Percentiles rank a stretch among this genome's conserved stretches.
phyloP scores from a whole-genome alignment of 1,140 invertebrate species.

The Procambarus virginalis region DNA sequence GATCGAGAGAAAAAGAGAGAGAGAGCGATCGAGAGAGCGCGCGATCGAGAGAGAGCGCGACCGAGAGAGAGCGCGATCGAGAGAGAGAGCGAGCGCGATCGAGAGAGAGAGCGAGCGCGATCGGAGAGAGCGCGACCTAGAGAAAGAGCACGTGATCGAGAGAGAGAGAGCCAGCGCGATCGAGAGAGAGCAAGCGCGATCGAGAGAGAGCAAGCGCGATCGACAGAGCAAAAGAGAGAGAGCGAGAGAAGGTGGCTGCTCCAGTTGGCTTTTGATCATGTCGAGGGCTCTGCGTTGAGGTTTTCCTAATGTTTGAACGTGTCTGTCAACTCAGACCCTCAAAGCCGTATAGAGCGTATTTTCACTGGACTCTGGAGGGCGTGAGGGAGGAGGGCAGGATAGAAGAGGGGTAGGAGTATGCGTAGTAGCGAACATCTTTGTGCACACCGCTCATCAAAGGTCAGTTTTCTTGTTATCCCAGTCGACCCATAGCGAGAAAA shows the following conservation, averaged over 20 bases:
- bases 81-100: not conserved
- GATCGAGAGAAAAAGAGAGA: no score
- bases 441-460: not conserved
- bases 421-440: not conserved
- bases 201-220: not conserved
- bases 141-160: not conserved
- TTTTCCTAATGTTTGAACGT: slow-evolving; percentile 16
- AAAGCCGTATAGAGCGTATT: not conserved
- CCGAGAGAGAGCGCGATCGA: no score
- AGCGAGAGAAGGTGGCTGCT: not conserved
- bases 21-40: no score
- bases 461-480: not conserved
- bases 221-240: not conserved
- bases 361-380: not conserved
- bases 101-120: not conserved
- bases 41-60: not conserved
- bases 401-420: not conserved
- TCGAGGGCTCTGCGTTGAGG: not conserved
- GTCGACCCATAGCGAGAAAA: not conserved
- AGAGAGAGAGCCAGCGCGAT: not conserved
- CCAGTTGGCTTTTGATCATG: slow-evolving; percentile 3
- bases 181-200: slow-evolving; percentile 2
- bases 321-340: not conserved
- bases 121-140: not conserved
- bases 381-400: not conserved